phyloP scores from a whole-genome alignment of 2,888 invertebrate genomes.

The Kryphioiulus occultus region DNA sequence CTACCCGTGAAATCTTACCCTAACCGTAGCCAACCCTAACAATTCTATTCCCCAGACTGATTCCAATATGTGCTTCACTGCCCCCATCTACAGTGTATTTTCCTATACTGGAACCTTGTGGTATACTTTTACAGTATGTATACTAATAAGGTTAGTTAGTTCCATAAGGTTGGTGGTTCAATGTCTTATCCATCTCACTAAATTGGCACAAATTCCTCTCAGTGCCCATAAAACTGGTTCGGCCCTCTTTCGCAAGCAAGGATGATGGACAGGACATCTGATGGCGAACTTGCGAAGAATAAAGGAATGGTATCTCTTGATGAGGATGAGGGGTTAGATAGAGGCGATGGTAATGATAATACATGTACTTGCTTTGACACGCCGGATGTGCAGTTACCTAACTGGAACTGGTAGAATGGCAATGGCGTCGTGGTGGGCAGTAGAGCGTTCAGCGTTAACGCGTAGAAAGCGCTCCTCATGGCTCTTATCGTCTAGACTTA shows the following conservation, averaged over 20 bases:
- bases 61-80: no score
- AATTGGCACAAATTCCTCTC: not conserved
- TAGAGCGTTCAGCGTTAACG: not conserved
- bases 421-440: slow-evolving; percentile 17
- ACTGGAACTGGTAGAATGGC: slow-evolving; percentile 23
- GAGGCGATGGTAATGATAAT: not conserved
- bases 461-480: not conserved
- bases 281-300: not conserved
- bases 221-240: not conserved
- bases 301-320: not conserved
- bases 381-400: slow-evolving; percentile 14
- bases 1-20: no score
- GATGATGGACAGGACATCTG: not conserved
- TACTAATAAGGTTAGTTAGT: no score
- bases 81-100: no score
- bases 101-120: no score
- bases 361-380: not conserved
- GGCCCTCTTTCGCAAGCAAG: not conserved
- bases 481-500: slow-evolving; percentile 23
- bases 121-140: no score
- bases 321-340: not conserved
- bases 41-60: no score
- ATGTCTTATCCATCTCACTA: no score
- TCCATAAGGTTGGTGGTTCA: no score
- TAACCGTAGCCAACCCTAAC: no score